Conservation (phyloP, 2,113 vertebrate genomes). For the Scolopax mira region DNA sequence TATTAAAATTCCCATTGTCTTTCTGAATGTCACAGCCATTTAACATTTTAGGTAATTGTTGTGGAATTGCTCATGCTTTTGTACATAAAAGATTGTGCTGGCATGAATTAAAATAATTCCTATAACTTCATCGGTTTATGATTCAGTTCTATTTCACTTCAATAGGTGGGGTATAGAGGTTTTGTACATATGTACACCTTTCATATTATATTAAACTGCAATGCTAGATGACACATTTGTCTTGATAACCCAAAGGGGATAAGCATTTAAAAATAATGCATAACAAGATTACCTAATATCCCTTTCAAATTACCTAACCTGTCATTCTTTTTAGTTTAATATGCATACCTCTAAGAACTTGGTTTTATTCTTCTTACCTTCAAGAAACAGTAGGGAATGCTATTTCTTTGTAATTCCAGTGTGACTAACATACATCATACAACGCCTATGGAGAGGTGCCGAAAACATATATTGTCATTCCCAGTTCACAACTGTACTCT, state of each 20-base stretch:
- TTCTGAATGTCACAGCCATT: neutral
- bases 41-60: neutral
- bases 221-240: neutral
- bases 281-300: neutral
- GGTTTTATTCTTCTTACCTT: neutral
- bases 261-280: neutral
- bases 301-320: neutral
- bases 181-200: neutral
- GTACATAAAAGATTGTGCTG: slow-evolving; percentile 17
- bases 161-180: neutral
- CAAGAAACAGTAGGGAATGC: neutral
- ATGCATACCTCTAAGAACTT: neutral
- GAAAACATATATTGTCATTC: neutral
- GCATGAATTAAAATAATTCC: neutral
- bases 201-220: neutral
- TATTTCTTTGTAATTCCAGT: neutral
- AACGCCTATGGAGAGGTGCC: neutral
- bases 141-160: neutral
- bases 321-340: neutral
- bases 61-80: neutral
- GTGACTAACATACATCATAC: neutral
- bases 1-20: neutral
- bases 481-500: neutral
- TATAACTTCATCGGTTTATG: neutral
- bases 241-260: neutral